Evolutionary conservation across 2,797 vertebrate genomes (phyloP), one percentile per base, ranked within the genome.

Genomic region (Bucorvus abyssinicus): DNA sequence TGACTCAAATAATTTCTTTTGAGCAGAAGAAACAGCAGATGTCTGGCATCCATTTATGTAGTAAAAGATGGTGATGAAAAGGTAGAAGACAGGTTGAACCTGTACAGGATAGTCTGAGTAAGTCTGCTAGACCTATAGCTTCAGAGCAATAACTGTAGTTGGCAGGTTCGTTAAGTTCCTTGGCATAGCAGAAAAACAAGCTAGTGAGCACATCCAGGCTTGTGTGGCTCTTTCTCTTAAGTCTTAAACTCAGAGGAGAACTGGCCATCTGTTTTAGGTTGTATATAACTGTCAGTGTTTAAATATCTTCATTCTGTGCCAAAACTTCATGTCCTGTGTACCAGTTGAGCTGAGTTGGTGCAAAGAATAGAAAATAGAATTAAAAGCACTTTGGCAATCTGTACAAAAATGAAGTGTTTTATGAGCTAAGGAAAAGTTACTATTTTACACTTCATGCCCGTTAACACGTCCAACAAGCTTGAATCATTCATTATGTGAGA

Each of bases 401-500:
- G 65, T 84, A 87, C 11, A 63, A 65, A 88, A 87, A 75, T 34
- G 10, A 85, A 89, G 69, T 55, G 22, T 49, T 55, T 75, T 83
- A 40, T 14, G 38, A 84, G 63, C 40, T 79, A 64, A 55, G 44
- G 49, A 49, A 12, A 67, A 74, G 81, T 79, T 76, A 79, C 73
- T 89, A 3, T 90, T 94, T 87, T 94, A 36, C 23, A 17, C 45
- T 10, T 87, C 4, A 3, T 61, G 16, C 67, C 57, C 49, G 26
- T 79, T 92, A 90, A 59, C 60, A 60, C 74, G 90, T 90, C 14
- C 22, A 60, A 0, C 89, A 82, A 88, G 59, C 55, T 83, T 85
- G 69, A 89, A 57, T 92, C 45, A 19, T 92, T 89, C 45, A 74
- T 87, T 94, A 85, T 85, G 53, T 94, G 84, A 75, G 18, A 73